Evolutionary conservation across 2,888 invertebrate species (phyloP), one percentile per base, ranked within the genome.

Genomic region (Macaria notata): DNA sequence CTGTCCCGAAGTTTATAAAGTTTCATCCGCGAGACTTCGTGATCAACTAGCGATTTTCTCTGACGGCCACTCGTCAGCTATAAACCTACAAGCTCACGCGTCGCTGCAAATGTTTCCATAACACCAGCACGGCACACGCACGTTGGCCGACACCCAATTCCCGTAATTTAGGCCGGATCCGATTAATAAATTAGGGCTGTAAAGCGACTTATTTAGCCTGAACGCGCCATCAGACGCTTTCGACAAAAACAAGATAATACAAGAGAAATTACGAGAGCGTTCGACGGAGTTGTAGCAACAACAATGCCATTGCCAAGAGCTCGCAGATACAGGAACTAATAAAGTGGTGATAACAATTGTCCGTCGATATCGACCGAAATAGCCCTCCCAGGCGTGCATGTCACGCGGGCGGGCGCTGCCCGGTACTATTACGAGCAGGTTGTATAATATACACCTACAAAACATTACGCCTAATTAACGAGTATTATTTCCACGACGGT

Each of bases 261-360:
- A 62, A 54, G 39, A 55, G 44, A 46, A 49, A 49, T 60, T 54
- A 59, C 62, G 61, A 55, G 49, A 54, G 44, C 54, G 61, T 65
- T 66, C 62, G 63, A 63, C 61, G 54, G 59, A 63, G 56, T 57
- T 61, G 53, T 60, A 63, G 61, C 59, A 63, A 59, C 77, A 81
- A 79, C 78, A 81, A 80, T 83, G 83, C 76, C 88, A 86, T 77
- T 86, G 87, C 84, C 88, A 88, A 88, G 84, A 79, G 75, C 75
- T 75, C 71, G 66, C 62, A 73, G 74, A 79, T 83, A 77, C 83
- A 84, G 83, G 83, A 86, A 88, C 83, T 80, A 79, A 80, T 79
- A 78, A 79, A 79, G 76, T 72, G 70, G 70, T 75, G 78, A 82
- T 84, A 83, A 83, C 79, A 79, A 80, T 78, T 79, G 78, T 64